These are phyloP conservation scores for Drosophila kohkoa DNA, from an alignment of 1,140 invertebrate species.

Conservation along the genomic window DNA sequence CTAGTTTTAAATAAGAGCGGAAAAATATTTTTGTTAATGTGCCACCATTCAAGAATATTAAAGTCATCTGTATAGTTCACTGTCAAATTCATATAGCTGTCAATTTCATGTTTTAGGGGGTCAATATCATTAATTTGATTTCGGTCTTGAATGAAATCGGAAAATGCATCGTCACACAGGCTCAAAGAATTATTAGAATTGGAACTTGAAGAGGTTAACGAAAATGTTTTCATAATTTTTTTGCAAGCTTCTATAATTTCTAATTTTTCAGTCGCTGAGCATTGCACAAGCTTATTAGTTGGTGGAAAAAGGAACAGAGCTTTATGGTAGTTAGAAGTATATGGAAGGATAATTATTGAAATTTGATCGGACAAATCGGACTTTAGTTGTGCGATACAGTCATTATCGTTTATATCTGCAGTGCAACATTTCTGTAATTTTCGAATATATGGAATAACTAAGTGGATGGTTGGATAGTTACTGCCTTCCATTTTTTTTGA, in stretches of 20 bases:
- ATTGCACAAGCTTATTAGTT: slow-evolving; percentile 31
- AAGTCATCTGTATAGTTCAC: no score
- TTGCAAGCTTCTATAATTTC: not conserved
- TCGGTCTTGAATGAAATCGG: not conserved
- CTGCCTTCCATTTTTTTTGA: no score
- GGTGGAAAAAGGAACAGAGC: slow-evolving; percentile 28
- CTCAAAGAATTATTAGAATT: not conserved
- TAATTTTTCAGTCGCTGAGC: slow-evolving; percentile 11
- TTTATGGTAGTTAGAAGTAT: slow-evolving; percentile 32
- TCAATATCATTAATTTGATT: no score
- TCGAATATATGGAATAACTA: slow-evolving; percentile 25
- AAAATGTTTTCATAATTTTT: slow-evolving; percentile 6
- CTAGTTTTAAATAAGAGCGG: not conserved
- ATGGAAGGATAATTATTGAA: not conserved
- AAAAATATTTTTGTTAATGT: no score
- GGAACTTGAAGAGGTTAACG: not conserved
- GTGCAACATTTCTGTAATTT: slow-evolving; percentile 27
- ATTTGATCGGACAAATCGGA: not conserved
- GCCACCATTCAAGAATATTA: no score
- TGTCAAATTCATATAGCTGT: not conserved
- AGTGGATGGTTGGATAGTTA: slow-evolving; percentile 35
- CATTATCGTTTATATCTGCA: slow-evolving; percentile 18
- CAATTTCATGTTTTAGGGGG: slow-evolving; percentile 1
- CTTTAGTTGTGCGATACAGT: no score
- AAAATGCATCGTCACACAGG: not conserved